These are phyloP conservation scores for Cetoscarus ocellatus DNA, from an alignment of 2,797 vertebrate genomes.

Conservation along the genomic window DNA sequence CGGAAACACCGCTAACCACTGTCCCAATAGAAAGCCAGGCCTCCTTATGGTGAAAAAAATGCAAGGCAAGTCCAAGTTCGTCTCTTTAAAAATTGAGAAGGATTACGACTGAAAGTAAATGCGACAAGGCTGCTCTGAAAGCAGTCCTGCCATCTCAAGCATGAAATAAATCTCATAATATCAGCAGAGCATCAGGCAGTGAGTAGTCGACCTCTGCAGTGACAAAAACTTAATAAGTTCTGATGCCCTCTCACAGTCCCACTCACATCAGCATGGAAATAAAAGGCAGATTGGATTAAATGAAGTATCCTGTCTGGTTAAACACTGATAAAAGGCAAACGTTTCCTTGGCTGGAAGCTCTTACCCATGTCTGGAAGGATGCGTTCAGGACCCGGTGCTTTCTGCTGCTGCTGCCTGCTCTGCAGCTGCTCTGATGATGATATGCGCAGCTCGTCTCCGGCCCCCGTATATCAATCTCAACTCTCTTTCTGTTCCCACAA, in stretches of 20 bases:
- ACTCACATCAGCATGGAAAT: conserved; percentile 6
- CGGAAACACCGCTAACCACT: not conserved
- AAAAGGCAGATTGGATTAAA: conserved; percentile 28
- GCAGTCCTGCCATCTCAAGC: conserved; percentile 64
- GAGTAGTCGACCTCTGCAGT: conserved; percentile 46
- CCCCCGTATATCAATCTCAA: conserved; percentile 82
- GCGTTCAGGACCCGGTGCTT: conserved; percentile 61
- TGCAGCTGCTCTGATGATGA: conserved; percentile 75
- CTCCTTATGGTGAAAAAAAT: conserved; percentile 19
- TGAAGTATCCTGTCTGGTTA: conserved; percentile 3
- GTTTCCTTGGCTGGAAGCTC: conserved; percentile 36
- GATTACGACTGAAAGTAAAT: conserved; percentile 59
- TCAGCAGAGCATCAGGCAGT: conserved; percentile 59
- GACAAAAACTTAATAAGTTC: conserved; percentile 41
- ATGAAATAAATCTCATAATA: conserved; percentile 73
- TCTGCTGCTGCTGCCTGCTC: conserved; percentile 42
- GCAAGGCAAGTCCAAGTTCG: conserved; percentile 33
- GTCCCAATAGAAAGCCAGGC: not conserved
- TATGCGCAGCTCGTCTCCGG: conserved; percentile 66
- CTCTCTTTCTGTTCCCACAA: conserved; percentile 74
- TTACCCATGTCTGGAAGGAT: conserved; percentile 85
- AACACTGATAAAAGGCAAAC: conserved; percentile 6
- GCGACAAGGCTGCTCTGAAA: conserved; percentile 65
- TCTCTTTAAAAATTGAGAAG: conserved; percentile 56
- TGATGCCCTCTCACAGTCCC: conserved; percentile 25